These are phyloP conservation scores for Trichomycterus rosablanca DNA, from an alignment of 2,113 vertebrate species.

Conservation along the genomic window DNA sequence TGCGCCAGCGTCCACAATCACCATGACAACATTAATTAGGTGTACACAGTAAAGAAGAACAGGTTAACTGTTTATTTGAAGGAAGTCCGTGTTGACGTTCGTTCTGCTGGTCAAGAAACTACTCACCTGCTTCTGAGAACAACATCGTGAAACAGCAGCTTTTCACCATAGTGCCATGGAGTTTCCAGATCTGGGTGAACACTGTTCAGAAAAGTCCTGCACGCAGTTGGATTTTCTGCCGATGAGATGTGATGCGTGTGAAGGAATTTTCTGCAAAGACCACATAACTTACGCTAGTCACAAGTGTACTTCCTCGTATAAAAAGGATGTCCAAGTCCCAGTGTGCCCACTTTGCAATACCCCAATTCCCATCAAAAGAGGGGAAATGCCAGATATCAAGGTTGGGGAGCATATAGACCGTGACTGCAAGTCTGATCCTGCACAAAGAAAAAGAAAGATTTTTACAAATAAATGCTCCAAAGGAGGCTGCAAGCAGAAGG, in stretches of 20 bases:
- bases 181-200: conserved; percentile 81
- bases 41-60: too few species aligned
- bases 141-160: too few species aligned
- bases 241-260: conserved; percentile 84
- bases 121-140: too few species aligned
- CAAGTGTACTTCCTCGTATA: conserved; percentile 82
- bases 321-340: conserved; percentile 87
- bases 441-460: conserved; percentile 78
- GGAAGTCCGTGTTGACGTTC: too few species aligned
- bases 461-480: conserved; percentile 82
- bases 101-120: too few species aligned
- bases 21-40: too few species aligned
- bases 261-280: conserved; percentile 87
- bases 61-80: too few species aligned
- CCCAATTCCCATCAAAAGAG: conserved; percentile 78
- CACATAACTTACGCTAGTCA: conserved; percentile 81
- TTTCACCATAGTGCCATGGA: conserved; percentile 72
- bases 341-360: conserved; percentile 83
- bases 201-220: conserved; percentile 82
- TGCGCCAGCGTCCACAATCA: too few species aligned
- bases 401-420: conserved; percentile 87
- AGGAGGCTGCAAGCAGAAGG: conserved; percentile 85
- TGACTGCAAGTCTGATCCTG: conserved; percentile 75
- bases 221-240: conserved; percentile 89
- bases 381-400: conserved; percentile 81